Evolutionary conservation across 2,797 vertebrate species (phyloP).

Genomic region (Anas acuta): DNA sequence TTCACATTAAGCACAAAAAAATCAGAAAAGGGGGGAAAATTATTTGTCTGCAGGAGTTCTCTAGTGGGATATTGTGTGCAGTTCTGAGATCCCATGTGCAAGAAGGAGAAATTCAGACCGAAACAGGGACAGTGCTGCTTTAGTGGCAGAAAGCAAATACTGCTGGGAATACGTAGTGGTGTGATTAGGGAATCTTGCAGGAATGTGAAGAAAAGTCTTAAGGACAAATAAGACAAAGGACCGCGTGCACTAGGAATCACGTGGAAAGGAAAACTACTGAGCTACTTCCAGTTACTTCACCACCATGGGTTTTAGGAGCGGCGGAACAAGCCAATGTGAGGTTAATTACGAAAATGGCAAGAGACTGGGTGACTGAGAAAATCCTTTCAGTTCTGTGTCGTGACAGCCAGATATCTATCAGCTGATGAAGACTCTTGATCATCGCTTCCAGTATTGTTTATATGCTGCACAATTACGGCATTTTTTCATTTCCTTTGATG

Average conservation of each 20-base stretch:
- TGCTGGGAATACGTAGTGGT: rapidly evolving
- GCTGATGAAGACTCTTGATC: not conserved
- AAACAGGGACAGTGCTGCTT: not conserved
- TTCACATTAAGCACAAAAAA: not conserved
- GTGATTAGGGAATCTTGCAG: not conserved
- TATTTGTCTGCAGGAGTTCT: not conserved
- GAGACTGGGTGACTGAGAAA: not conserved
- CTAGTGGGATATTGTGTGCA: rapidly evolving
- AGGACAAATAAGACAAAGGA: not conserved
- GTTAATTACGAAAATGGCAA: too few relatives aligned
- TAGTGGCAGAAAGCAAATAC: not conserved
- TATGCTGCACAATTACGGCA: not conserved
- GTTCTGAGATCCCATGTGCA: rapidly evolving
- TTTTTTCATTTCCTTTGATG: not conserved
- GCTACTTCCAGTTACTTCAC: not conserved
- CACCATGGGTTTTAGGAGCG: not conserved
- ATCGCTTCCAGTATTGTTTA: not conserved
- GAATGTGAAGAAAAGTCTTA: not conserved
- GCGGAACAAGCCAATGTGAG: not conserved
- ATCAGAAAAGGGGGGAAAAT: not conserved
- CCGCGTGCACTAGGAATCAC: not conserved
- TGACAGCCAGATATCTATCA: not conserved
- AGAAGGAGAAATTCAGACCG: not conserved
- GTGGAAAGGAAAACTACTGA: not conserved
- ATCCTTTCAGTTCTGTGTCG: not conserved